phyloP scores from a whole-genome alignment of 2,888 invertebrate species.

The Thymelicus lineola region DNA sequence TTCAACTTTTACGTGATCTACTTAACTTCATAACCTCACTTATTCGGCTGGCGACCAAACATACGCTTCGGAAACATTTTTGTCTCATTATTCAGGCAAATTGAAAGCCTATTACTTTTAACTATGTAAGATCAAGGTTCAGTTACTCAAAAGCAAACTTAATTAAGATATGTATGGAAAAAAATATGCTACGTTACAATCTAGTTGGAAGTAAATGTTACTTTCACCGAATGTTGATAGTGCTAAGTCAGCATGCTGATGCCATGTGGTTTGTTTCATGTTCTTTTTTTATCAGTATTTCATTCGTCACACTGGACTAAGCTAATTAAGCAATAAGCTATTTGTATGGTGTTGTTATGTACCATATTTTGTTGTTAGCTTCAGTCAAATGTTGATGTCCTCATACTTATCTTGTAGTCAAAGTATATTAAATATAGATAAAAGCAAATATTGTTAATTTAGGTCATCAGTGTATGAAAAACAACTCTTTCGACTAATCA shows the following conservation, averaged over 20 bases:
- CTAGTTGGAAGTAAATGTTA: constrained; percentile 68
- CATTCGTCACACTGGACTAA: neutral
- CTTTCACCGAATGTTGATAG: constrained; percentile 69
- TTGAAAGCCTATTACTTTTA: neutral
- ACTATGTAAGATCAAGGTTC: neutral
- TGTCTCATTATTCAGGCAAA: neutral
- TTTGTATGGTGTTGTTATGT: too few relatives aligned
- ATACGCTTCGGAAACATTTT: neutral
- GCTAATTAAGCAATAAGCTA: neutral
- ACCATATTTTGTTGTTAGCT: too few relatives aligned
- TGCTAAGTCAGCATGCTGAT: constrained; percentile 50
- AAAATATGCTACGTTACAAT: constrained; percentile 10
- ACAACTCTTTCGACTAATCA: neutral
- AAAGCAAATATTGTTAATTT: neutral
- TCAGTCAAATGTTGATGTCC: neutral
- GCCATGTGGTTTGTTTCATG: constrained; percentile 29
- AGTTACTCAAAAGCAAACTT: neutral
- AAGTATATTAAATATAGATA: neutral
- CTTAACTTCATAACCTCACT: constrained; percentile 35
- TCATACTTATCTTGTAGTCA: neutral
- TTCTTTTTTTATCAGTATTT: constrained; percentile 17
- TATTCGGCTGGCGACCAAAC: constrained; percentile 16
- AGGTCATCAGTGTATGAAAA: neutral
- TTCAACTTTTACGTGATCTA: constrained; percentile 32
- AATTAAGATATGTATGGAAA: neutral